phyloP scores from a whole-genome alignment of 1,140 invertebrate species.

The Matsumurasca onukii region DNA sequence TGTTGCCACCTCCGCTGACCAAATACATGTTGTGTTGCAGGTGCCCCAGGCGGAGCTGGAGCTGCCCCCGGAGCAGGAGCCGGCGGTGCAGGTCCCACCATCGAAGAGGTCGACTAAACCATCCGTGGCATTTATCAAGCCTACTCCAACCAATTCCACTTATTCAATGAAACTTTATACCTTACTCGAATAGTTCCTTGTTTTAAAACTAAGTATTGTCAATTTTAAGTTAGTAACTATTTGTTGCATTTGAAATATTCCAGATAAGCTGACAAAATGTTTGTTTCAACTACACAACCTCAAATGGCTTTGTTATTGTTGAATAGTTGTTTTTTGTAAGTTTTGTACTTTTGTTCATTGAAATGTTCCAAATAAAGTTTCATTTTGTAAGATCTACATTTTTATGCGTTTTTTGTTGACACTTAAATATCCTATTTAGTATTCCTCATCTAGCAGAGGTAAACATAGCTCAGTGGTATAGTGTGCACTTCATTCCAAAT shows the following conservation, averaged over 20 bases:
- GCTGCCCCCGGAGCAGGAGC: slow-evolving; percentile 53
- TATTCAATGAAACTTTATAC: neutral
- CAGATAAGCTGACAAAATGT: neutral
- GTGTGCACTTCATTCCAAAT: too few relatives aligned
- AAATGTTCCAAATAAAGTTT: neutral
- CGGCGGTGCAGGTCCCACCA: slow-evolving; percentile 75
- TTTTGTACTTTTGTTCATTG: neutral
- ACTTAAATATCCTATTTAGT: too few relatives aligned
- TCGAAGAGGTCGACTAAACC: slow-evolving; percentile 93
- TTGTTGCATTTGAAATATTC: neutral
- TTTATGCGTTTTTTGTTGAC: too few relatives aligned
- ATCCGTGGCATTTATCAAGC: neutral
- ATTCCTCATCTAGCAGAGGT: too few relatives aligned
- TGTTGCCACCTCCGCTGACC: too few relatives aligned
- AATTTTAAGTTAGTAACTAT: neutral
- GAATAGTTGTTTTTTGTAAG: neutral
- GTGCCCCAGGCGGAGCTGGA: slow-evolving; percentile 49
- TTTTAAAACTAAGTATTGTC: neutral
- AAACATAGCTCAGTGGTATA: too few relatives aligned
- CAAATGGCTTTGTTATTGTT: too few relatives aligned
- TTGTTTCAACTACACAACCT: neutral
- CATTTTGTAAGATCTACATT: neutral
- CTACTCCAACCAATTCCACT: neutral
- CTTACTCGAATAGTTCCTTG: neutral
- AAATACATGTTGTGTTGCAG: slow-evolving; percentile 36